Evolutionary conservation across 1,140 invertebrate species (phyloP), one percentile per base, ranked within the genome.

Genomic region (Neomicropteryx cornuta): DNA sequence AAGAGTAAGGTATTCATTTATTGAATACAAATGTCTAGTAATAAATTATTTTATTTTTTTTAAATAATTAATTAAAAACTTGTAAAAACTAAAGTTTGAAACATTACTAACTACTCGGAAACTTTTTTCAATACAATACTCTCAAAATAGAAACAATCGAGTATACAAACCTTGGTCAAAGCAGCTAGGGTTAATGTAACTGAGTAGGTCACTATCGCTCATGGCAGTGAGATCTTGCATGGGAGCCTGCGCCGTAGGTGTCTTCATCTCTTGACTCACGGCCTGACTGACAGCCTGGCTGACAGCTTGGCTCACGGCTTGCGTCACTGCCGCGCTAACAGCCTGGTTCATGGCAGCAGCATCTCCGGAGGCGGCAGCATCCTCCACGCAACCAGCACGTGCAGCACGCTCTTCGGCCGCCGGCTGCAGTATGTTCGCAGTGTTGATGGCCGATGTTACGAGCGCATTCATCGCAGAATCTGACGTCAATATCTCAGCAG

Each of bases 101-200:
- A n/a, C n/a, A n/a, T n/a, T n/a, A n/a, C n/a, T n/a, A n/a, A n/a
- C n/a, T n/a, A n/a, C n/a, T n/a, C n/a, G n/a, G n/a, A n/a, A n/a
- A n/a, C n/a, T n/a, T n/a, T n/a, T n/a, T n/a, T n/a, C n/a, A n/a
- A n/a, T n/a, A n/a, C n/a, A n/a, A n/a, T n/a, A n/a, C n/a, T n/a
- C n/a, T n/a, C n/a, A n/a, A 30, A 4, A 30, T 30, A 4, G 13
- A 3, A 30, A 30, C 13, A 3, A 14, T 30, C 3, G 6, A 24
- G 10, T 36, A 38, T 39, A 39, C 60, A 73, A 64, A 80, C 77
- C 75, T 72, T 80, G 78, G 65, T 87, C 83, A 52, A 89, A 89
- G 57, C 81, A 84, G 60, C 77, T 85, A 11, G 84, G 81, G 70
- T 88, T 87, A 34, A 89, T 88, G 55, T 87, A 85, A 53, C 79